Conservation (phyloP, 2,113 vertebrate genomes). For the Vulpes vulpes region DNA sequence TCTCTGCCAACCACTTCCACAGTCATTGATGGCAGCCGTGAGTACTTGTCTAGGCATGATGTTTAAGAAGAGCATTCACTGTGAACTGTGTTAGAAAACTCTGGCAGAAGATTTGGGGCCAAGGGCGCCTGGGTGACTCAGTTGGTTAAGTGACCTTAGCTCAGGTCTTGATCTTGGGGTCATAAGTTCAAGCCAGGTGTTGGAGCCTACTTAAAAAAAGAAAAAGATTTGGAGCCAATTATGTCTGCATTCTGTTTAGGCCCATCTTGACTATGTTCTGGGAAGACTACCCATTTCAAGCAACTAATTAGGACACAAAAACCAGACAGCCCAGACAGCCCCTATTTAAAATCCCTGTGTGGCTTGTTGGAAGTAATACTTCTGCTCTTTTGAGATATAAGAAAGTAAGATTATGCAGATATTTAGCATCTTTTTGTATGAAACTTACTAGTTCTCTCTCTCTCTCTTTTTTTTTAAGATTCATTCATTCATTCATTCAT, state of each 20-base stretch:
- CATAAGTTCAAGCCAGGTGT: background rate
- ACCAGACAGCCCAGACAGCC: background rate
- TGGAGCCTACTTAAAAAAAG: background rate
- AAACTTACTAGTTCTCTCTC: slow-evolving; percentile 43
- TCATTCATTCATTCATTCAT: no score
- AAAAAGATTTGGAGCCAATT: background rate
- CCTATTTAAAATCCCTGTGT: slow-evolving; percentile 38
- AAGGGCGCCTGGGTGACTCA: background rate
- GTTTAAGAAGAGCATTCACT: background rate
- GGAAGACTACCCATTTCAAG: background rate
- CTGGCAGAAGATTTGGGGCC: background rate
- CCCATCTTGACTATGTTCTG: background rate
- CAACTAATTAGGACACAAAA: slow-evolving; percentile 34
- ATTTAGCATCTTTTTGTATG: slow-evolving; percentile 68
- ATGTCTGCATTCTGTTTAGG: background rate
- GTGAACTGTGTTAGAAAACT: background rate
- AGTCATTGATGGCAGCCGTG: slow-evolving; percentile 97
- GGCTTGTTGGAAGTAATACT: slow-evolving; percentile 45
- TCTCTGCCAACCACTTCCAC: slow-evolving; percentile 97
- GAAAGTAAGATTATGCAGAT: background rate
- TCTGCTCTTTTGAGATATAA: slow-evolving; percentile 40
- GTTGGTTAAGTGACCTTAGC: background rate
- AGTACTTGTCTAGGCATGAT: slow-evolving; percentile 85
- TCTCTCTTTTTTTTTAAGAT: no score
- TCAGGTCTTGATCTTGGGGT: background rate